These are phyloP conservation scores for Plebejus anna DNA, from an alignment of 2,888 invertebrate genomes.

Conservation along the genomic window DNA sequence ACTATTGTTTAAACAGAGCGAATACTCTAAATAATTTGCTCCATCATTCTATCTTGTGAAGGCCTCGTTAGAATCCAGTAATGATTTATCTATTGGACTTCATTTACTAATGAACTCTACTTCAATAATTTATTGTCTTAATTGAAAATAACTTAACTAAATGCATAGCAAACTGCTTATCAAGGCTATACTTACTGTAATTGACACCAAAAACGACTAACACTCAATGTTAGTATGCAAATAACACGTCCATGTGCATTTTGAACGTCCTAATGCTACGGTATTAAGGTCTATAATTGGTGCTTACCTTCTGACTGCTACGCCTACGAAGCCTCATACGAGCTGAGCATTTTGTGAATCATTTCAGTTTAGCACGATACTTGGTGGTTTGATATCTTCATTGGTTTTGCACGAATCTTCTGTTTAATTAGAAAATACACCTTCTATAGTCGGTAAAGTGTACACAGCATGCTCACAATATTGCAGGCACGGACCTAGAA, in stretches of 20 bases:
- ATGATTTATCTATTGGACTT: neutral
- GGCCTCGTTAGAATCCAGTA: neutral
- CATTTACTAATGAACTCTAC: neutral
- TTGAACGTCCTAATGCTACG: slow-evolving; percentile 23
- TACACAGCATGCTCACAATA: slow-evolving; percentile 40
- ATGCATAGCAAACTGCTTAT: slow-evolving; percentile 7
- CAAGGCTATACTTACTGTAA: slow-evolving; percentile 16
- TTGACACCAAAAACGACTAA: slow-evolving; percentile 28
- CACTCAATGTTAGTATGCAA: slow-evolving; percentile 31
- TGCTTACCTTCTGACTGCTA: neutral
- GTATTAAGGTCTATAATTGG: slow-evolving; percentile 9
- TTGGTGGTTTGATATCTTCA: neutral
- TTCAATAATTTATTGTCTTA: neutral
- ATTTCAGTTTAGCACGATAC: slow-evolving; percentile 23
- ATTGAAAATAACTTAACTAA: slow-evolving; percentile 1
- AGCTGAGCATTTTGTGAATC: slow-evolving; percentile 19
- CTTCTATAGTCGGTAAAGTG: slow-evolving; percentile 31
- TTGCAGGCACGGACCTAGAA: slow-evolving; percentile 80
- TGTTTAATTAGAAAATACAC: slow-evolving; percentile 21
- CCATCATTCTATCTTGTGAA: neutral
- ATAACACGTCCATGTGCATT: slow-evolving; percentile 27
- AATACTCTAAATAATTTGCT: neutral
- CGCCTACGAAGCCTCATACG: slow-evolving; percentile 14
- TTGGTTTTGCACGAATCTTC: slow-evolving; percentile 17
- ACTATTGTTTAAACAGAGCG: neutral